These are phyloP conservation scores for Sitta carolinensis DNA, from an alignment of 2,797 vertebrate species.

Conservation along the genomic window DNA sequence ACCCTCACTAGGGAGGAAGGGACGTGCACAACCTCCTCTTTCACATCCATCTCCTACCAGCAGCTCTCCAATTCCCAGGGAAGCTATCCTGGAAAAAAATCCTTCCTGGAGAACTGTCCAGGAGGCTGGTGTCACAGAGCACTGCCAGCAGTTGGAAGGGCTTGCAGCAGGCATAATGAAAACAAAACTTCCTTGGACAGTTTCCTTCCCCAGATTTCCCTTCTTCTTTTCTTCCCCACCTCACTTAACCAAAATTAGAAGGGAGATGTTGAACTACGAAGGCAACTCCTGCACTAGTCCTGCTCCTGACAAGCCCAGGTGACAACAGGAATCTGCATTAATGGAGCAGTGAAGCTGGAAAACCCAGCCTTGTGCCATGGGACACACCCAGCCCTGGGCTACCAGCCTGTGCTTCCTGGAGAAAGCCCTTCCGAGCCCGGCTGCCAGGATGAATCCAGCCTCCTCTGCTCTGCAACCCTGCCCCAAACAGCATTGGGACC, in stretches of 20 bases:
- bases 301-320: not conserved
- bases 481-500: not conserved
- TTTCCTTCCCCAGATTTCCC: not conserved
- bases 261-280: not conserved
- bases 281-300: not conserved
- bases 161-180: not conserved
- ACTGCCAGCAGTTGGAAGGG: not conserved
- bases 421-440: not conserved
- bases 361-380: not conserved
- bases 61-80: not conserved
- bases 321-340: not conserved
- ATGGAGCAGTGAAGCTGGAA: not conserved
- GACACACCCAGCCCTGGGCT: accelerated
- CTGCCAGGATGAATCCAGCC: not conserved
- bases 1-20: not conserved
- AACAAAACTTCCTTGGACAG: constrained; percentile 7
- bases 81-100: not conserved
- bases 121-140: not conserved
- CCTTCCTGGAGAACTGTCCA: not conserved
- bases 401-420: not conserved
- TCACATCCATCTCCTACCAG: not conserved
- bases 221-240: not conserved
- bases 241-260: not conserved
- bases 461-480: not conserved
- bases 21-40: not conserved